phyloP scores from a whole-genome alignment of 2,113 vertebrate species.

The Hucho hucho region DNA sequence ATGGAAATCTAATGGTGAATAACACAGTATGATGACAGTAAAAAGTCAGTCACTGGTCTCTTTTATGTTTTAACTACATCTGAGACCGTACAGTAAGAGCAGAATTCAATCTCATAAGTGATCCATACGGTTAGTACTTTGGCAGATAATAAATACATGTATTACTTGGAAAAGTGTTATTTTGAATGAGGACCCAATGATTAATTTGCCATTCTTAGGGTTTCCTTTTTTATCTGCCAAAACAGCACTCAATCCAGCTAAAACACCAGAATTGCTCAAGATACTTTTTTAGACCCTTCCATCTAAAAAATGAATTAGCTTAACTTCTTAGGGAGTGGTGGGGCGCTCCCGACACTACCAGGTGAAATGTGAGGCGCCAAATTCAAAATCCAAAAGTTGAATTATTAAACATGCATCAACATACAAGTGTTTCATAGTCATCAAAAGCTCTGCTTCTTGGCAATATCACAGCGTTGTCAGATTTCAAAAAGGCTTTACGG shows the following conservation, averaged over 20 bases:
- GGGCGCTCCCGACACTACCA: too few species aligned
- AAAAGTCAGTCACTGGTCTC: not conserved
- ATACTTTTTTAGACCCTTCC: too few species aligned
- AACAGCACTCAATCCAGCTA: not conserved
- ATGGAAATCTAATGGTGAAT: not conserved
- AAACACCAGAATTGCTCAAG: too few species aligned
- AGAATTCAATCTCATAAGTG: not conserved
- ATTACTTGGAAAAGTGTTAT: not conserved
- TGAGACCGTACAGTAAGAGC: not conserved
- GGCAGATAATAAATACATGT: not conserved
- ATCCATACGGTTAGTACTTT: not conserved
- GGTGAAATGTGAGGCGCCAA: too few species aligned
- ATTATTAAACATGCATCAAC: too few species aligned
- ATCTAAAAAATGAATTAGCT: too few species aligned
- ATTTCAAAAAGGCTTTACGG: too few species aligned
- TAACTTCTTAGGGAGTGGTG: too few species aligned
- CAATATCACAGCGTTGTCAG: too few species aligned
- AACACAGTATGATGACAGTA: not conserved
- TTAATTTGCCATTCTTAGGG: not conserved
- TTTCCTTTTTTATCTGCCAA: not conserved
- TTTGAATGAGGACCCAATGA: not conserved
- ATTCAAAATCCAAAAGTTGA: too few species aligned
- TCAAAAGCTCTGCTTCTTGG: too few species aligned
- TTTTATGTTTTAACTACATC: not conserved
- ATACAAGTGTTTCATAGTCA: too few species aligned